phyloP scores from a whole-genome alignment of 2,888 invertebrate species.

The Thymelicus lineola region DNA sequence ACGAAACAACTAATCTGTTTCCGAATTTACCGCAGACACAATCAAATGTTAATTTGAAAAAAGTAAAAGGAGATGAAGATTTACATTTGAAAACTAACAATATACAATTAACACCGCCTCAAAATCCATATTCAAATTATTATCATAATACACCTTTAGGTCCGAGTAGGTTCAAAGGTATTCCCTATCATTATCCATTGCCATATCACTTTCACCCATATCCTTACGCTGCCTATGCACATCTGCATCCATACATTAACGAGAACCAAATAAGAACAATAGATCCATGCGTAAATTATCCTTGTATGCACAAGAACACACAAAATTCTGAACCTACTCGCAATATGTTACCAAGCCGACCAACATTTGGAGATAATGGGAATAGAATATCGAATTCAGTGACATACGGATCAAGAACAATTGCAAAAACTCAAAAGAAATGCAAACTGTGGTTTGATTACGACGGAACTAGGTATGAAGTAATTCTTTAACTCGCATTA shows the following conservation, averaged over 20 bases:
- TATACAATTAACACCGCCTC: neutral
- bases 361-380: neutral
- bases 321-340: neutral
- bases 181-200: constrained; percentile 11
- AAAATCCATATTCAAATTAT: constrained; percentile 1
- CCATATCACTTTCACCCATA: constrained; percentile 14
- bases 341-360: neutral
- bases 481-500: constrained; percentile 50
- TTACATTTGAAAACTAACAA: constrained; percentile 7
- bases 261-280: neutral
- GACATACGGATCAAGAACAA: neutral
- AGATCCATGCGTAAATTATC: neutral
- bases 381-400: neutral
- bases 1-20: constrained; percentile 66
- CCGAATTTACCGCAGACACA: constrained; percentile 51
- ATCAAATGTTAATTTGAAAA: neutral
- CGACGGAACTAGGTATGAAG: constrained; percentile 69
- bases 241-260: neutral
- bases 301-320: neutral
- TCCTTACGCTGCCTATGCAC: constrained; percentile 3
- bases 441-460: constrained; percentile 70
- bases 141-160: neutral
- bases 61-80: neutral
- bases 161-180: neutral
- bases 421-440: constrained; percentile 45